Evolutionary conservation across 2,797 vertebrate species (phyloP).

Genomic region (Chromis chromis): DNA sequence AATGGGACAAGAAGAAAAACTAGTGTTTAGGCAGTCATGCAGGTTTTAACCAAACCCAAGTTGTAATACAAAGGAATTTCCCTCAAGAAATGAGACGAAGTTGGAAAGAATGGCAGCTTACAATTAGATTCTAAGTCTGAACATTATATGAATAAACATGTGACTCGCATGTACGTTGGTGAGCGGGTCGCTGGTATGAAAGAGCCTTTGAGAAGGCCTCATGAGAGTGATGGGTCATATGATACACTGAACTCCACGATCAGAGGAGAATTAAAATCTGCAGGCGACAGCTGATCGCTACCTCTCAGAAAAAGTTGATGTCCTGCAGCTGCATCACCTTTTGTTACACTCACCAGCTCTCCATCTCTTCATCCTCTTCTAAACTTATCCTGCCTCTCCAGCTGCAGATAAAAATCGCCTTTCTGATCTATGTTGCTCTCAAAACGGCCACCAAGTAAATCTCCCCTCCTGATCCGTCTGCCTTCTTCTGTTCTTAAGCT

Average conservation of each 20-base stretch:
- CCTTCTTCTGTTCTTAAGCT: slow-evolving; percentile 31
- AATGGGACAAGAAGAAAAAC: neutral
- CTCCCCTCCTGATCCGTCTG: slow-evolving; percentile 35
- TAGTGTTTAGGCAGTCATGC: neutral
- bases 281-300: slow-evolving; percentile 15
- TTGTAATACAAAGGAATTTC: neutral
- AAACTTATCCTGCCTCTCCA: slow-evolving; percentile 16
- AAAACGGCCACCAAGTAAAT: slow-evolving; percentile 44
- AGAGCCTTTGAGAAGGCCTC: slow-evolving; percentile 37
- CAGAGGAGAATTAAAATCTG: slow-evolving; percentile 24
- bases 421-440: slow-evolving; percentile 42
- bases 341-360: slow-evolving; percentile 25
- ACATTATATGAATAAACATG: slow-evolving; percentile 15
- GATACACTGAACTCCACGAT: slow-evolving; percentile 31
- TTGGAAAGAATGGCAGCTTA: neutral
- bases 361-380: slow-evolving; percentile 36
- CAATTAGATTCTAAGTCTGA: slow-evolving; percentile 10
- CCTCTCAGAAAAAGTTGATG: slow-evolving; percentile 11
- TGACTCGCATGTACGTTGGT: slow-evolving; percentile 32
- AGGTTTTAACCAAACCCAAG: neutral
- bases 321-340: slow-evolving; percentile 26
- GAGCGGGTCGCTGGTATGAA: slow-evolving; percentile 29
- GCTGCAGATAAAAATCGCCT: slow-evolving; percentile 40
- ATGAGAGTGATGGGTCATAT: slow-evolving; percentile 38
- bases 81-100: neutral